Evolutionary conservation across 2,797 vertebrate genomes (phyloP).

Genomic region (Catostomus latipinnis): DNA sequence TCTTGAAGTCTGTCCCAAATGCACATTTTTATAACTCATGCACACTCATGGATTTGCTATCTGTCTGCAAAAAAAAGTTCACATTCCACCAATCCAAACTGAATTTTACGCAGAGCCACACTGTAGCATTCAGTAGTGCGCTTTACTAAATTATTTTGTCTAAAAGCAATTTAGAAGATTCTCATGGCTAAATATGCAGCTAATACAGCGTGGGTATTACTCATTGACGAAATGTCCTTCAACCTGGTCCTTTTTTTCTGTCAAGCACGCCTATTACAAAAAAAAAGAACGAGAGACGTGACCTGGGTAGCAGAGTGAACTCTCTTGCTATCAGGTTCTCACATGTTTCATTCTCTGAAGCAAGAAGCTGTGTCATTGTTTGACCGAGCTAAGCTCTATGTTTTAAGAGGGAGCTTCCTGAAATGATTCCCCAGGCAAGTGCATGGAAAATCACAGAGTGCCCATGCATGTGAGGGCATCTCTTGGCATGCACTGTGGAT

Average conservation of each 20-base stretch:
- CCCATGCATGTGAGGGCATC: slow-evolving; percentile 34
- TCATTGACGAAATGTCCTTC: slow-evolving; percentile 69
- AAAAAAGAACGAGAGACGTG: slow-evolving; percentile 33
- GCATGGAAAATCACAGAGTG: slow-evolving; percentile 29
- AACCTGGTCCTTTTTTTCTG: slow-evolving; percentile 37
- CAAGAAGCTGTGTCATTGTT: slow-evolving; percentile 44
- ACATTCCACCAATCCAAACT: too few relatives aligned
- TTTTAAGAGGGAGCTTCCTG: slow-evolving; percentile 42
- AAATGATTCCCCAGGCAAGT: slow-evolving; percentile 20
- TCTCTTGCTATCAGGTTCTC: not conserved
- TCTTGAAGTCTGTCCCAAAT: too few relatives aligned
- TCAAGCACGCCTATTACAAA: slow-evolving; percentile 37
- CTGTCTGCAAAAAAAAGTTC: too few relatives aligned
- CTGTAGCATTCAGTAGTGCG: slow-evolving; percentile 45
- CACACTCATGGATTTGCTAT: too few relatives aligned
- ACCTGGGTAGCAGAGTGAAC: slow-evolving; percentile 18
- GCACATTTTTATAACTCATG: too few relatives aligned
- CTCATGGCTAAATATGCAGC: slow-evolving; percentile 65
- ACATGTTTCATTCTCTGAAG: slow-evolving; percentile 12
- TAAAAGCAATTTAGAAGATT: slow-evolving; percentile 63
- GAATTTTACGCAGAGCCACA: too few relatives aligned
- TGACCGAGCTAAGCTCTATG: slow-evolving; percentile 47
- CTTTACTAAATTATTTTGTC: slow-evolving; percentile 56
- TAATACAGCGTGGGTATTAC: slow-evolving; percentile 69
- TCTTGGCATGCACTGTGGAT: slow-evolving; percentile 41